These are phyloP conservation scores for Falco punctatus DNA, from an alignment of 2,113 vertebrate genomes.

Conservation along the genomic window DNA sequence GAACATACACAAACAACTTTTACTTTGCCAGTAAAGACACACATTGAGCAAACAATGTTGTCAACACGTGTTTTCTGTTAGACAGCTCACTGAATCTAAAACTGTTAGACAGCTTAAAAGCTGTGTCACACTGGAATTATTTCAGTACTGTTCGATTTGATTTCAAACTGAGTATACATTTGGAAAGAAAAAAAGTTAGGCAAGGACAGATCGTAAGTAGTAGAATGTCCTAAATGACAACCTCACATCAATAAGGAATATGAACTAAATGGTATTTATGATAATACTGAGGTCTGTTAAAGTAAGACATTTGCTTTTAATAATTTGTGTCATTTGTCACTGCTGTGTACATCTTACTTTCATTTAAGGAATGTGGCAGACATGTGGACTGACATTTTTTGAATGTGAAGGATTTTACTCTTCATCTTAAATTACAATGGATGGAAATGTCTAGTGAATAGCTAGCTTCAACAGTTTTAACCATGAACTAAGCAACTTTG, in stretches of 20 bases:
- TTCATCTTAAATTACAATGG: neutral
- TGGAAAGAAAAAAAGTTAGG: neutral
- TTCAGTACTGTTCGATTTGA: neutral
- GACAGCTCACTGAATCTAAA: neutral
- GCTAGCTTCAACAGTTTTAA: neutral
- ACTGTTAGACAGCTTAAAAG: neutral
- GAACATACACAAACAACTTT: neutral
- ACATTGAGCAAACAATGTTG: neutral
- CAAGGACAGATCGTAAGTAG: neutral
- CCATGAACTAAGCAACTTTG: neutral
- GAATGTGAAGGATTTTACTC: neutral
- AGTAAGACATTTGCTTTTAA: neutral
- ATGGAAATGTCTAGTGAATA: neutral
- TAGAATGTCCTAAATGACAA: neutral
- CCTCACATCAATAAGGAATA: neutral
- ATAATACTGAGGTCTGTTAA: neutral
- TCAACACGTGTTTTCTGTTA: neutral
- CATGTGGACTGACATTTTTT: neutral
- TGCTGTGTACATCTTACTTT: neutral
- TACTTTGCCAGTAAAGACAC: neutral
- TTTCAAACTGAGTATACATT: constrained; percentile 22
- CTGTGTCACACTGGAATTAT: neutral
- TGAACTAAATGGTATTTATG: neutral
- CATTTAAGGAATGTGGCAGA: neutral
- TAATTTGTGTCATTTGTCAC: neutral